Percentiles rank a stretch among this genome's conserved stretches.
phyloP scores from a whole-genome alignment of 1,140 invertebrate species.

The Camponotus vicinus region DNA sequence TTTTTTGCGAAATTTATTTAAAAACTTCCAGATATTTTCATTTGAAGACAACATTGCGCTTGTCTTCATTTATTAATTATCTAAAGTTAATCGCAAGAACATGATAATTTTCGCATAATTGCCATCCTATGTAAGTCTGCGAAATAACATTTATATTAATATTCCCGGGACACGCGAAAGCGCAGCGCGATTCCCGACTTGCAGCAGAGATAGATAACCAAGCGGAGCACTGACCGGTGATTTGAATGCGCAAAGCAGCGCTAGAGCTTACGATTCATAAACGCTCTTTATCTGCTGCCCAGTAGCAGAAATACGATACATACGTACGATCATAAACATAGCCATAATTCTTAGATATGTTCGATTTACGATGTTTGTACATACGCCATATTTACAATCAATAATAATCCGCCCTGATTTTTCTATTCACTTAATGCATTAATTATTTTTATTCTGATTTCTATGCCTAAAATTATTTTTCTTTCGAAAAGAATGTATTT shows the following conservation, averaged over 20 bases:
- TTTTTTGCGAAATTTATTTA: neutral
- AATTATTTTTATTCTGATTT: neutral
- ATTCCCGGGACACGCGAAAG: slow-evolving; percentile 47
- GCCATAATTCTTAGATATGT: slow-evolving; percentile 10
- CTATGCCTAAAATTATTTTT: neutral
- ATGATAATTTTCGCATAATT: slow-evolving; percentile 8
- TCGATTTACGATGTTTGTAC: neutral
- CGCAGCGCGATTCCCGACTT: neutral
- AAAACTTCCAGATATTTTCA: neutral
- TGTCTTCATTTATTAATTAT: neutral
- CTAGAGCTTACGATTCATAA: slow-evolving; percentile 49
- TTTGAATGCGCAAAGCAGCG: slow-evolving; percentile 76
- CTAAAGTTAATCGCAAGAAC: slow-evolving; percentile 6
- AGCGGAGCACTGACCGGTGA: slow-evolving; percentile 72
- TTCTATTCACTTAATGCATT: neutral
- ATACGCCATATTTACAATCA: neutral
- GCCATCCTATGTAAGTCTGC: slow-evolving; percentile 22
- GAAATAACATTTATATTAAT: slow-evolving; percentile 48
- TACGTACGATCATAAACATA: neutral
- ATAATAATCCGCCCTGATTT: slow-evolving; percentile 3
- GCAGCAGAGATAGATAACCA: slow-evolving; percentile 49
- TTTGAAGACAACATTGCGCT: neutral
- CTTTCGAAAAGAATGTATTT: neutral
- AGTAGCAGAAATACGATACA: slow-evolving; percentile 43
- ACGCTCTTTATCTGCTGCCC: slow-evolving; percentile 28